A percentile compares a stretch with the other conserved stretches of the same genome.
These are phyloP conservation scores for Nymphalis io DNA, from an alignment of 1,140 invertebrate genomes.

Conservation along the genomic window DNA sequence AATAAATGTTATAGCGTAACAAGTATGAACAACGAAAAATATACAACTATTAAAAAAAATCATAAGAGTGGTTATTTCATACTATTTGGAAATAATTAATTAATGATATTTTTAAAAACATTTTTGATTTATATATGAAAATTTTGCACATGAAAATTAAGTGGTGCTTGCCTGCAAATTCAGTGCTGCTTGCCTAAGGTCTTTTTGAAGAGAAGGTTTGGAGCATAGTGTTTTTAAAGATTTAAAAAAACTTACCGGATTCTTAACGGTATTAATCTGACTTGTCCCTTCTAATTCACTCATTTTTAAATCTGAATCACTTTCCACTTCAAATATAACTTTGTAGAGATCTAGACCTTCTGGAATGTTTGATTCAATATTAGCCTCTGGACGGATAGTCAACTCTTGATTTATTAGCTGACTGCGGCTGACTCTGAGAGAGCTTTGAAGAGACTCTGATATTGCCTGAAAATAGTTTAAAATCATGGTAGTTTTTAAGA, in stretches of 20 bases:
- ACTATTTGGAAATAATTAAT: too few species aligned
- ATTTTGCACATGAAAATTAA: too few species aligned
- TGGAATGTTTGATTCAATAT: slow-evolving; percentile 71
- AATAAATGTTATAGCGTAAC: too few species aligned
- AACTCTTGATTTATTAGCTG: slow-evolving; percentile 71
- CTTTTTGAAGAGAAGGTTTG: too few species aligned
- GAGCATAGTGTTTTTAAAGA: too few species aligned
- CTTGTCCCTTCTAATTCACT: slow-evolving; percentile 56
- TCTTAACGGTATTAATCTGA: slow-evolving; percentile 49
- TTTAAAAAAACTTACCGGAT: slow-evolving; percentile 50
- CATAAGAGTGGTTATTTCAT: too few species aligned
- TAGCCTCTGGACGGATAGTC: slow-evolving; percentile 70
- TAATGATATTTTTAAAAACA: too few species aligned
- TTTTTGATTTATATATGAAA: too few species aligned
- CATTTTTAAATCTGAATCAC: slow-evolving; percentile 64
- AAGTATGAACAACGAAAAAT: too few species aligned
- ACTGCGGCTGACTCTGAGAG: slow-evolving; percentile 64
- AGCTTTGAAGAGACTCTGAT: slow-evolving; percentile 64
- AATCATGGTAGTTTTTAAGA: slow-evolving; percentile 26
- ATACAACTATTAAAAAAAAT: too few species aligned
- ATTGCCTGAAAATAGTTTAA: slow-evolving; percentile 75
- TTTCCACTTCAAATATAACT: slow-evolving; percentile 71
- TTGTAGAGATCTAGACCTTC: slow-evolving; percentile 69
- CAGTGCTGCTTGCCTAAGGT: too few species aligned
- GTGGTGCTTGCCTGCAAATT: too few species aligned